Evolutionary conservation across 2,888 invertebrate species (phyloP), one percentile per base, ranked within the genome.

Genomic region (Aphidoletes aphidimyza): DNA sequence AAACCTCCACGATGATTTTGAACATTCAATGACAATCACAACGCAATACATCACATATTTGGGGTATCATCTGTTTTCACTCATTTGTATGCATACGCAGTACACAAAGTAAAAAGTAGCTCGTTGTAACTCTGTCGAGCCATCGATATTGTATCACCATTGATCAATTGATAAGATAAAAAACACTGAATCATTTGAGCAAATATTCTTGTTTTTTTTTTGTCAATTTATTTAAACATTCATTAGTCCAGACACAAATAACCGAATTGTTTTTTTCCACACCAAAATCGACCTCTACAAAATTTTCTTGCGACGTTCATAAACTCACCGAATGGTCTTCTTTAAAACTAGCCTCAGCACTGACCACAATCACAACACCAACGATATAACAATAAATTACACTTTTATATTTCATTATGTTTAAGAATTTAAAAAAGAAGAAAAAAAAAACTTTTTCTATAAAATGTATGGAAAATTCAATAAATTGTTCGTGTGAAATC

Each of bases 111-210:
- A 42, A n/a, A 54, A 54, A 54, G 22, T n/a, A 22, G 22, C 54
- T 22, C 54, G 22, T 22, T 54, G 22, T 22, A 22, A 54, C 22
- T n/a, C 54, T n/a, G n/a, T 54, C 22, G n/a, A 22, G n/a, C 47
- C 47, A 17, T 47, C 47, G 6, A 47, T 47, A 47, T 14, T 47
- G 47, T 47, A 54, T 54, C 2, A n/a, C n/a, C n/a, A n/a, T 9
- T 47, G 47, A 22, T 69, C 69, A 69, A 30, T 69, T 69, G 69
- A 69, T 69, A 69, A 69, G 69, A 69, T 69, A 34, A 2, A 30
- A 2, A 30, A 69, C 3, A 54, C 22, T 14, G n/a, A n/a, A n/a
- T 54, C 22, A 54, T 22, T 54, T 54, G 54, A n/a, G 54, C 54
- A 54, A 54, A 54, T 11, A 47, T 39, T 39, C 39, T 39, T 39